Evolutionary conservation across 2,888 invertebrate species (phyloP).

Genomic region (Rhagium mordax): DNA sequence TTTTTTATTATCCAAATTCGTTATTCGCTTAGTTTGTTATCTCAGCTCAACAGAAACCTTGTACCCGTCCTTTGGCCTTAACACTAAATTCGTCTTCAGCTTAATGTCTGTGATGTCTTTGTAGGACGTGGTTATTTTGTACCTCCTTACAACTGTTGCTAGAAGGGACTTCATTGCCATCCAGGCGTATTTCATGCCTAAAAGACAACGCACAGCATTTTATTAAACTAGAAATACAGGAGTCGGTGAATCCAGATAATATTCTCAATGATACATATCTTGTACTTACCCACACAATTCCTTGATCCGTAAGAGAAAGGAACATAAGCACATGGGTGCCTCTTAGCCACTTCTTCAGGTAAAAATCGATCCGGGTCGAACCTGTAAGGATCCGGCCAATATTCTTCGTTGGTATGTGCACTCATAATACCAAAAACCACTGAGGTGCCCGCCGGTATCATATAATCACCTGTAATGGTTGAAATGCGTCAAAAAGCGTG

Average conservation of each 20-base stretch:
- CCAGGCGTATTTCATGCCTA: slow-evolving; percentile 57
- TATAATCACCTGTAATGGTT: slow-evolving; percentile 46
- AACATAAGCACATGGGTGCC: slow-evolving; percentile 47
- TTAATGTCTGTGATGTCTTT: slow-evolving; percentile 56
- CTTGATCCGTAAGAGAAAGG: slow-evolving; percentile 56
- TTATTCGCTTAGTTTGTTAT: not conserved
- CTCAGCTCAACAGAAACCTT: slow-evolving; percentile 54
- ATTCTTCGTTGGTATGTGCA: slow-evolving; percentile 68
- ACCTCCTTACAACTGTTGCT: slow-evolving; percentile 52
- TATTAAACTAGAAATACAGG: too few relatives aligned
- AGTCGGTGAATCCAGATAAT: too few relatives aligned
- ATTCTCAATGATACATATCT: not conserved
- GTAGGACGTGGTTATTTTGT: slow-evolving; percentile 54
- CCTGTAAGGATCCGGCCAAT: slow-evolving; percentile 74
- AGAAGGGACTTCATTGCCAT: slow-evolving; percentile 56
- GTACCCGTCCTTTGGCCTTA: slow-evolving; percentile 59
- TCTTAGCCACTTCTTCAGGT: slow-evolving; percentile 69
- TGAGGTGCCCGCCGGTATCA: slow-evolving; percentile 49
- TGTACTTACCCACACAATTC: slow-evolving; percentile 52
- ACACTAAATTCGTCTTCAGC: slow-evolving; percentile 55
- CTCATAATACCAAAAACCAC: slow-evolving; percentile 51
- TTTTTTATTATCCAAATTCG: too few relatives aligned
- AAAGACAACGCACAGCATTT: slow-evolving; percentile 30
- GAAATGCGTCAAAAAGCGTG: too few relatives aligned
- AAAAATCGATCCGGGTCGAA: slow-evolving; percentile 77